Evolutionary conservation across 1,140 invertebrate species (phyloP).

Genomic region (Globodera rostochiensis): DNA sequence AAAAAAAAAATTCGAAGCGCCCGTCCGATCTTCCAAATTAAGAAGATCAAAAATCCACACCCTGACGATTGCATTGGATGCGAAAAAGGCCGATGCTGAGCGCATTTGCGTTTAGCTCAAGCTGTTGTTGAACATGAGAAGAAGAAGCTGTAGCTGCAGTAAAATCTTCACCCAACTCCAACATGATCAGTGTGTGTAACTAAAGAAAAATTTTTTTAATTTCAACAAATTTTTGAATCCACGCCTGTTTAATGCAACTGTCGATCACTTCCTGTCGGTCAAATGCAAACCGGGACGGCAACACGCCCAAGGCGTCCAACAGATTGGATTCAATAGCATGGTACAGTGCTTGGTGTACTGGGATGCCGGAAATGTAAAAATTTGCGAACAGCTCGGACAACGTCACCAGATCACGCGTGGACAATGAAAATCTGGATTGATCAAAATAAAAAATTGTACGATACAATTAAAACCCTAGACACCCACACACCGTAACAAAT

Average conservation of each 20-base stretch:
- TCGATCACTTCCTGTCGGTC: conserved; percentile 18
- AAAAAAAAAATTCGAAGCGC: too few relatives aligned
- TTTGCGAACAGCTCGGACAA: conserved; percentile 88
- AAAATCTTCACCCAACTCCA: background rate
- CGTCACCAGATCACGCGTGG: conserved; percentile 86
- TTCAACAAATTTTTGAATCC: background rate
- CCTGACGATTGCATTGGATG: background rate
- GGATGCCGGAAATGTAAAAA: conserved; percentile 24
- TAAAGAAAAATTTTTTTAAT: background rate
- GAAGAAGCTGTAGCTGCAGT: background rate
- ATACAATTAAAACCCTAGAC: background rate
- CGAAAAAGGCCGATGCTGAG: conserved; percentile 30
- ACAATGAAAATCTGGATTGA: conserved; percentile 70
- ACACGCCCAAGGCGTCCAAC: conserved; percentile 80
- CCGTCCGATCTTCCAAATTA: too few relatives aligned
- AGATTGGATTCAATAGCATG: conserved; percentile 89
- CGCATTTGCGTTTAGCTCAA: background rate
- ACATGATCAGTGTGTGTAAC: conserved; percentile 5
- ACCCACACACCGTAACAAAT: conserved; percentile 28
- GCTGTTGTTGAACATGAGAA: background rate
- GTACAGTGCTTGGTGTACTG: conserved; percentile 70
- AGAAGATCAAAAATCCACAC: background rate
- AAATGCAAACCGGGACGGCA: conserved; percentile 45
- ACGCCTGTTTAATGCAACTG: conserved; percentile 28
- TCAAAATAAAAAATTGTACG: too few relatives aligned